Conservation (phyloP, 2,888 invertebrate species). For the Prosopocoilus inquinatus region DNA sequence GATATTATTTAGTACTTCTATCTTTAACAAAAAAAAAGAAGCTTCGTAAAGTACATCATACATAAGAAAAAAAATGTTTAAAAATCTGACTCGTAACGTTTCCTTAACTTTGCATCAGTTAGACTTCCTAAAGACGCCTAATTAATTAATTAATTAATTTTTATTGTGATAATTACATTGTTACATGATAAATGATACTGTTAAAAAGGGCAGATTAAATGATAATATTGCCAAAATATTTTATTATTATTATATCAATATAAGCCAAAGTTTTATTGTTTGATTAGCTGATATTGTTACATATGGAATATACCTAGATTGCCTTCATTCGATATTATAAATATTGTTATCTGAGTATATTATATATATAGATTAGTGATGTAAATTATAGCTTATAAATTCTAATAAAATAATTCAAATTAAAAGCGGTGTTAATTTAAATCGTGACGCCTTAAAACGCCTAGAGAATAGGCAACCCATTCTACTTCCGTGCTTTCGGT, state of each 20-base stretch:
- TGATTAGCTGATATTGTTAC: conserved; percentile 17
- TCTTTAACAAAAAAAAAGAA: no score
- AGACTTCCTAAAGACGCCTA: conserved; percentile 17
- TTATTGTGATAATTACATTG: conserved; percentile 18
- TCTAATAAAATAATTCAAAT: conserved; percentile 23
- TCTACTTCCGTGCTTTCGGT: no score
- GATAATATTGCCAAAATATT: conserved; percentile 27
- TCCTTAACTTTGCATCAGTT: conserved; percentile 7
- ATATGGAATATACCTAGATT: conserved; percentile 33
- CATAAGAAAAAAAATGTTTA: no score
- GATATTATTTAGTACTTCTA: no score
- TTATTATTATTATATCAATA: conserved; percentile 25
- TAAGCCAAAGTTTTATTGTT: conserved; percentile 20
- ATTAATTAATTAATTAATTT: conserved; percentile 13
- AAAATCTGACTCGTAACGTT: no score
- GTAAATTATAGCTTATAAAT: conserved; percentile 34
- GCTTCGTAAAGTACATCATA: no score
- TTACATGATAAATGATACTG: conserved; percentile 16
- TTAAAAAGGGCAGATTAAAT: conserved; percentile 13
- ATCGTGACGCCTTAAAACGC: no score
- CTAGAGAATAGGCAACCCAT: no score
- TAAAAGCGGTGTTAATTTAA: neutral
- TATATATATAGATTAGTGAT: conserved; percentile 21
- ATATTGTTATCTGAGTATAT: conserved; percentile 24
- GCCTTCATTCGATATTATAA: conserved; percentile 38